Evolutionary conservation across 2,888 invertebrate species (phyloP).

Genomic region (Ornithoptera priamus): DNA sequence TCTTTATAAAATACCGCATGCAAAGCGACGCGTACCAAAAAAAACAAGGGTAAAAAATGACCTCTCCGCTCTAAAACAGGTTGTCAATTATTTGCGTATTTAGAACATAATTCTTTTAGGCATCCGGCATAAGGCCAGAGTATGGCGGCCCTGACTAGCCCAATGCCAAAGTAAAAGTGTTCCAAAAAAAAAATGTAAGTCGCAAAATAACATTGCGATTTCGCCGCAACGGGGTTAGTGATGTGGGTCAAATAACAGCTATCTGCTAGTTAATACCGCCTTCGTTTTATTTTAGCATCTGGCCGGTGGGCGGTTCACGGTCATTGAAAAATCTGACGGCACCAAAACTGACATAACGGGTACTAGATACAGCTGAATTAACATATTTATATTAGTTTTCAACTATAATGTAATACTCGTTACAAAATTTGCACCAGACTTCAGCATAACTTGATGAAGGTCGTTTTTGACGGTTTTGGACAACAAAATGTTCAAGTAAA

Average conservation of each 20-base stretch:
- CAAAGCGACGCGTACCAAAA: background rate
- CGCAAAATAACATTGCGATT: conserved; percentile 80
- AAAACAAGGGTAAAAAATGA: conserved; percentile 6
- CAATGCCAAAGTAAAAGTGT: conserved; percentile 77
- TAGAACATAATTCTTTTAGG: conserved; percentile 13
- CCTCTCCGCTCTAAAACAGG: conserved; percentile 13
- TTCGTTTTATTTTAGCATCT: conserved; percentile 61
- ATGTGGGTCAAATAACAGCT: conserved; percentile 78
- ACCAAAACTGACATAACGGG: conserved; percentile 12
- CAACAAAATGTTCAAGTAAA: too few species aligned
- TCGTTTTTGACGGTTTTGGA: too few species aligned
- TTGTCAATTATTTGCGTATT: conserved; percentile 21
- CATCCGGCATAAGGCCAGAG: conserved; percentile 11
- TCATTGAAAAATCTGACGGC: conserved; percentile 46
- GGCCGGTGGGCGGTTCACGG: conserved; percentile 59
- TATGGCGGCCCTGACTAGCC: conserved; percentile 38
- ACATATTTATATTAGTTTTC: background rate
- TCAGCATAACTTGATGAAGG: too few species aligned
- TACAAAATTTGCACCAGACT: background rate
- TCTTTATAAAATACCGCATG: conserved; percentile 7
- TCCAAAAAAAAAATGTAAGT: conserved; percentile 74
- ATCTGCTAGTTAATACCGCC: conserved; percentile 51
- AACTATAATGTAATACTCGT: background rate
- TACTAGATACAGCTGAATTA: conserved; percentile 17
- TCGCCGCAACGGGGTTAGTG: conserved; percentile 72